These are phyloP conservation scores for Rhynchotus rufescens DNA, from an alignment of 2,797 vertebrate genomes.

Conservation along the genomic window DNA sequence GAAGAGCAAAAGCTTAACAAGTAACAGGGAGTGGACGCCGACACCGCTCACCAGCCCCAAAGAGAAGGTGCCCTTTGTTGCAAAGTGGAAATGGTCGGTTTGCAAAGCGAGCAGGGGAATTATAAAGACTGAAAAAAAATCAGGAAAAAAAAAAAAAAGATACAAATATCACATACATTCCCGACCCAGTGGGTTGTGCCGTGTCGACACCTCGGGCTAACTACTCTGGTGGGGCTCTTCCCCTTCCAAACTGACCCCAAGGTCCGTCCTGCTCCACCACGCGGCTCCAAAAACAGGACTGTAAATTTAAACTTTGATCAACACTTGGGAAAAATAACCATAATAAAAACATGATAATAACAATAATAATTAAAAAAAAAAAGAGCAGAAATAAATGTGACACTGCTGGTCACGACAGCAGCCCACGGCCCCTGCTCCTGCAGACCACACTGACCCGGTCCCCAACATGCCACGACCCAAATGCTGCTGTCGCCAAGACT, in stretches of 20 bases:
- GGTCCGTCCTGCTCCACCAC: neutral
- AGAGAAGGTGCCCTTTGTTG: constrained; percentile 51
- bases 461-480: neutral
- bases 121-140: constrained; percentile 4
- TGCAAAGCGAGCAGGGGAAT: constrained; percentile 41
- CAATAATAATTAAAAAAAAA: too few species aligned
- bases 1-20: constrained; percentile 68
- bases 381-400: too few species aligned
- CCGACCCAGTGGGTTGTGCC: too few species aligned
- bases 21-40: constrained; percentile 54
- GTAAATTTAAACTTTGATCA: neutral
- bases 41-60: constrained; percentile 59
- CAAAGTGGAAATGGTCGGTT: constrained; percentile 59
- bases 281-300: constrained; percentile 6
- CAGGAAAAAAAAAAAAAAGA: neutral
- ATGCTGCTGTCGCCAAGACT: neutral
- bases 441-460: neutral
- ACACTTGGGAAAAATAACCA: neutral
- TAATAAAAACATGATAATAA: too few species aligned
- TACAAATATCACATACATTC: too few species aligned
- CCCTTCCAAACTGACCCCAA: neutral
- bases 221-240: neutral
- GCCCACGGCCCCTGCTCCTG: neutral
- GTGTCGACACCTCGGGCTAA: neutral
- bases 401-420: too few species aligned